Evolutionary conservation across 1,140 invertebrate genomes (phyloP).

Genomic region (Reticulitermes speratus): DNA sequence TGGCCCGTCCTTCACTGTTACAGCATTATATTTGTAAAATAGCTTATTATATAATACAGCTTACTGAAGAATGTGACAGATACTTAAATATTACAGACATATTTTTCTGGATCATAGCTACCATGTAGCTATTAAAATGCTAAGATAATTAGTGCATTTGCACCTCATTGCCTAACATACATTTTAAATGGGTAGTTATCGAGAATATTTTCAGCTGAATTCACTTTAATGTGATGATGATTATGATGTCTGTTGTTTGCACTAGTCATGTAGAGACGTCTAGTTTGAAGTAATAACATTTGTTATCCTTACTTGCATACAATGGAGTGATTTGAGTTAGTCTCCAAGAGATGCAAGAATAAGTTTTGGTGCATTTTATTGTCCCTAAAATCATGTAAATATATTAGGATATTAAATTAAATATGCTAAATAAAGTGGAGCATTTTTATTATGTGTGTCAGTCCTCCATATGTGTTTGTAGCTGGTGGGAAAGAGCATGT

Average conservation of each 20-base stretch:
- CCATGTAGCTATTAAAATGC: neutral
- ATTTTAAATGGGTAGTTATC: neutral
- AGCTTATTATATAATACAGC: too few species aligned
- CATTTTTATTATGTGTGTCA: too few species aligned
- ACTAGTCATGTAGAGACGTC: neutral
- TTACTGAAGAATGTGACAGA: too few species aligned
- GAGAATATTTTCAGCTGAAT: neutral
- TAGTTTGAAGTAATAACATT: neutral
- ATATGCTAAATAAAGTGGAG: constrained; percentile 1
- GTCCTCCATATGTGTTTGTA: too few species aligned
- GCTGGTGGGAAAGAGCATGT: neutral
- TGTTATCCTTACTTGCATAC: neutral
- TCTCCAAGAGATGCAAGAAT: neutral
- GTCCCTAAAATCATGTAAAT: neutral
- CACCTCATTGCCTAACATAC: neutral
- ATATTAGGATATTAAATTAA: constrained; percentile 12
- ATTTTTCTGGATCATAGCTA: constrained; percentile 2
- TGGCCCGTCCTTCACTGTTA: neutral
- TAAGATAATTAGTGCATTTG: neutral
- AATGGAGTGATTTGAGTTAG: neutral
- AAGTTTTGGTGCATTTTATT: constrained; percentile 4
- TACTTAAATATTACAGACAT: neutral
- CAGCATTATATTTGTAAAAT: too few species aligned
- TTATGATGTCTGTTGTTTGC: neutral
- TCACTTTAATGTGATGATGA: neutral